Evolutionary conservation across 1,140 invertebrate species (phyloP), one percentile per base, ranked within the genome.

Genomic region (Macrotrachela quadricornifera): DNA sequence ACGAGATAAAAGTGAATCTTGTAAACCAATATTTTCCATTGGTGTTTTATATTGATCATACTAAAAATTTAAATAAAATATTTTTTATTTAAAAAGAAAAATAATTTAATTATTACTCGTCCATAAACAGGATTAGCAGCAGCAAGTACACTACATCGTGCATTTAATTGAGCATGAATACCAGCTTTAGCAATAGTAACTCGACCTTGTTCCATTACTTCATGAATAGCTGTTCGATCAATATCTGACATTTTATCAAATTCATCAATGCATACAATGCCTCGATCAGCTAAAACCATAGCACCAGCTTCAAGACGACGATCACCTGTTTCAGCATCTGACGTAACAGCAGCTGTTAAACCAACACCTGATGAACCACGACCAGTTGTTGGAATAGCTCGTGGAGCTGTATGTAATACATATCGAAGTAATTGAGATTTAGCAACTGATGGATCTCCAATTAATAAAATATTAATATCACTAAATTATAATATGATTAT

Each of bases 231-330:
- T 14, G 92, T 97, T 61, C 92, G 75, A 73, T 99, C 92, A 52
- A 94, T 85, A 64, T 99, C 94, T n/a, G 87, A 88, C 94, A 99
- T 99, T 74, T 99, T 97, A 72, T 99, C 92, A 70, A 99, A 99
- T 73, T 99, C 92, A 70, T 99, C 94, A 66, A 99, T 97, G 65
- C 92, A 97, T 48, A 97, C 91, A 46, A 97, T 83, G 18, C 92
- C 92, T 50, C 91, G 74, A 72, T 97, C 92, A 0, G 88, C 92
- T 30, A 97, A 66, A n/a, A 97, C 92, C 92, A 97, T 97, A 56
- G 92, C 92, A 62, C 92, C 92, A 8, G 91, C 92, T 74, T 97
- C 92, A 17, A 97, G 66, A 52, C 87, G 77, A 57, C 65, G 65
- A 59, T 77, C 75, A 45, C 72, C 71, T 67, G 51, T 15, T 41